These are phyloP conservation scores for Polyommatus icarus DNA, from an alignment of 2,888 invertebrate genomes.

Conservation along the genomic window DNA sequence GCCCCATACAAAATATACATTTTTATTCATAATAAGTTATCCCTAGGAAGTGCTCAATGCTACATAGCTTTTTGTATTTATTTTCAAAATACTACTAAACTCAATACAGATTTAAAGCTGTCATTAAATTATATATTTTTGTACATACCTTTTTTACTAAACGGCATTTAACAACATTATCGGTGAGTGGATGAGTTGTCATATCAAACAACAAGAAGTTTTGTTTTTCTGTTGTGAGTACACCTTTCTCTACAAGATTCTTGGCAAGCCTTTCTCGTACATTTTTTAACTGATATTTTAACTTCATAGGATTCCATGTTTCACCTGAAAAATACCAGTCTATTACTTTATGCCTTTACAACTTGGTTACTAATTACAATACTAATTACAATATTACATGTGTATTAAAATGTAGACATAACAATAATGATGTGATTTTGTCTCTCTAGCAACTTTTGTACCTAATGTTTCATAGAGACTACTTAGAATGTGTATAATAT, in stretches of 20 bases:
- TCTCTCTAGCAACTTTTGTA: too few relatives aligned
- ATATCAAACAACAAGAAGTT: slow-evolving; percentile 99
- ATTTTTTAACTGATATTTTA: slow-evolving; percentile 98
- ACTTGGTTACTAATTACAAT: background rate
- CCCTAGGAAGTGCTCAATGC: too few relatives aligned
- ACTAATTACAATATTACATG: too few relatives aligned
- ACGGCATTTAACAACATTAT: slow-evolving; percentile 96
- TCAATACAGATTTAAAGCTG: too few relatives aligned
- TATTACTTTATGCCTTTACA: background rate
- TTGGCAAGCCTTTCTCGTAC: slow-evolving; percentile 99
- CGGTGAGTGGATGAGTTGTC: slow-evolving; percentile 99
- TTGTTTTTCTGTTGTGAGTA: slow-evolving; percentile 99
- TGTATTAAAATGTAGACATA: too few relatives aligned
- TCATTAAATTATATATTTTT: too few relatives aligned
- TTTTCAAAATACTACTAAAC: background rate
- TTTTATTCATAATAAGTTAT: too few relatives aligned
- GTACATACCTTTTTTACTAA: slow-evolving; percentile 94
- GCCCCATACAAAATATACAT: too few relatives aligned
- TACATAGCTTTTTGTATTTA: too few relatives aligned
- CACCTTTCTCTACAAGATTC: slow-evolving; percentile 99
- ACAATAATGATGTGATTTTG: too few relatives aligned
- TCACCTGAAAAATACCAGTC: slow-evolving; percentile 83
- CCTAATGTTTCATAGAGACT: too few relatives aligned
- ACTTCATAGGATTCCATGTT: slow-evolving; percentile 99
- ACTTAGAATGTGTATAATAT: too few relatives aligned